phyloP scores from a whole-genome alignment of 2,797 vertebrate species.

The Australoheros facetus region DNA sequence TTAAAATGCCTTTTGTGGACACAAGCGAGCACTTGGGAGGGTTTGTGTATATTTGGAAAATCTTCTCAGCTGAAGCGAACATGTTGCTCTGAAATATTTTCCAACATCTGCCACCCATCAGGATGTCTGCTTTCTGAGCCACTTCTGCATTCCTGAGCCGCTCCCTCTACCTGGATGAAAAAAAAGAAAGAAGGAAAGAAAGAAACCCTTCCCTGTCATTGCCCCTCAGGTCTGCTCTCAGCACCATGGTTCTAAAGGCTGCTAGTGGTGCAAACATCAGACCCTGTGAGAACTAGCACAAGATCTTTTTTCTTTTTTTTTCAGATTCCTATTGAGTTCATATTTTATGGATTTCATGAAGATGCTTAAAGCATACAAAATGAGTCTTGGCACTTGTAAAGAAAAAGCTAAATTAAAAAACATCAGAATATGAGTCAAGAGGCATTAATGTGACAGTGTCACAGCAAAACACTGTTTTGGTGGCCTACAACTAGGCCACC shows the following conservation, averaged over 20 bases:
- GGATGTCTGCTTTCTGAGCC: slow-evolving; percentile 82
- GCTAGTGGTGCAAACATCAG: slow-evolving; percentile 36
- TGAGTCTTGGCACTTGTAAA: slow-evolving; percentile 1
- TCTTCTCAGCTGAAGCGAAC: slow-evolving; percentile 78
- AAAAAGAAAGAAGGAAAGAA: slow-evolving; percentile 63
- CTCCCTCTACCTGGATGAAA: slow-evolving; percentile 86
- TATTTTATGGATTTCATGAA: slow-evolving; percentile 6
- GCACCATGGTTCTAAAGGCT: slow-evolving; percentile 40
- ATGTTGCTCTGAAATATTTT: slow-evolving; percentile 84
- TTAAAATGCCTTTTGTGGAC: slow-evolving; percentile 59
- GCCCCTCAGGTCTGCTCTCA: slow-evolving; percentile 66
- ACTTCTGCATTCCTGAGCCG: slow-evolving; percentile 84
- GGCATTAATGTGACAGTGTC: background rate
- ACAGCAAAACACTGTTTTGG: slow-evolving; percentile 2
- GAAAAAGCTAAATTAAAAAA: background rate
- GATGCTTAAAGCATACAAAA: background rate
- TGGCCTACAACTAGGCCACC: background rate
- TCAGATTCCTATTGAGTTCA: slow-evolving; percentile 17
- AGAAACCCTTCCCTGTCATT: slow-evolving; percentile 67
- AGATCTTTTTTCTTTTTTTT: background rate
- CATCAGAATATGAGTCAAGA: background rate
- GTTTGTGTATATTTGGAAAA: slow-evolving; percentile 79
- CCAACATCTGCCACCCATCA: slow-evolving; percentile 88
- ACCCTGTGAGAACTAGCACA: slow-evolving; percentile 13
- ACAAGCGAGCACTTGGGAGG: slow-evolving; percentile 54